Evolutionary conservation across 2,113 vertebrate genomes (phyloP), one percentile per base, ranked within the genome.

Genomic region (Dendrocopos noguchii): DNA sequence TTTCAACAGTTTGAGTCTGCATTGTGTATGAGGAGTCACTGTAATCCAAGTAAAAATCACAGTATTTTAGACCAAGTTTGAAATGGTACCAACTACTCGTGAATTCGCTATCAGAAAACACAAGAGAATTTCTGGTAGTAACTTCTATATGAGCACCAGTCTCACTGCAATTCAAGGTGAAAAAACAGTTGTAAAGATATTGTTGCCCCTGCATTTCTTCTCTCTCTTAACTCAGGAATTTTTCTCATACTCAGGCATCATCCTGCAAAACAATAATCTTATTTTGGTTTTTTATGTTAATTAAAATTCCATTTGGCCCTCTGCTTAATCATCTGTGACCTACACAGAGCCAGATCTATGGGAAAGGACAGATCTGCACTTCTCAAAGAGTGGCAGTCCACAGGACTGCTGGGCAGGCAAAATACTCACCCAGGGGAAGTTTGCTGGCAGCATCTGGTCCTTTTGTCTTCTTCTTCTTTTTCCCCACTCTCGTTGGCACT

Each of bases 21-120:
- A 99, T 75, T 99, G 99, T 64, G 99, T 99, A 74, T 99, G 99
- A 96, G 99, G 99, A 20, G 99, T 99, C 87, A 99, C 99, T 99
- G 92, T 6, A 79, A 95, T 50, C 87, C 67, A 86, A 96, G 68
- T 4, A 72, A 52, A 52, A 93, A 67, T 11, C 31, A 46, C 18
- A 61, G 0, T 11, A 34, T 20, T 88, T 81, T 11, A 92, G 44
- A 68, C 22, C 22, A 36, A 34, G 12, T 53, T 16, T 42, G 36
- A 59, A 14, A 15, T 4, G 4, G 15, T 20, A 56, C 33, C 16
- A 66, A 28, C 15, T 34, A 46, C 24, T 52, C 55, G 61, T 12
- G 44, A 65, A 72, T 24, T 44, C 7, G 12, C 27, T 34, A 56
- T 13, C 15, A 80, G n/a, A 83, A 28, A 56, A 56, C 16, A 56